Conservation (phyloP, 1,140 invertebrate genomes). For the Trinorchestia longiramus region DNA sequence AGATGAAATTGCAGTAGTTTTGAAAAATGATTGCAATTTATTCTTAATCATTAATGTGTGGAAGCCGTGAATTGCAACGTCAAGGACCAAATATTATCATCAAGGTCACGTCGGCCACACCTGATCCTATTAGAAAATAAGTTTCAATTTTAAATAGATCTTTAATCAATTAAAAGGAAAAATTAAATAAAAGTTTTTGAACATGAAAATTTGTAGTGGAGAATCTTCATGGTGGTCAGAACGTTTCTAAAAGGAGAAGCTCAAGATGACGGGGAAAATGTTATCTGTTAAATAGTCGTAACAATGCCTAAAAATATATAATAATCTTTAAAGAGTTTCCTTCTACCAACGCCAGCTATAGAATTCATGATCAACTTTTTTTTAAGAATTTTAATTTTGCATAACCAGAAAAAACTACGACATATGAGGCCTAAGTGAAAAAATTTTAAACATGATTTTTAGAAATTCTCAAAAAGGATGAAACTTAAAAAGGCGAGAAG, state of each 20-base stretch:
- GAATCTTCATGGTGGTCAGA: too few species aligned
- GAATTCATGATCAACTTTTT: neutral
- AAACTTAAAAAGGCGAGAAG: too few species aligned
- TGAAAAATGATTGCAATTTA: neutral
- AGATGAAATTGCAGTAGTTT: neutral
- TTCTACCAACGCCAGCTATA: neutral
- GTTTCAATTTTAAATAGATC: neutral
- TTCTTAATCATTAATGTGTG: too few species aligned
- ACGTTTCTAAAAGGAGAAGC: too few species aligned
- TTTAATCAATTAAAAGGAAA: neutral
- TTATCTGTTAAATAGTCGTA: too few species aligned
- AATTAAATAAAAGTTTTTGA: neutral
- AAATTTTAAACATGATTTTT: neutral
- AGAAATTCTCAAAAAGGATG: too few species aligned
- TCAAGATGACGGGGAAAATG: too few species aligned
- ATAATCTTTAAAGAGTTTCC: neutral
- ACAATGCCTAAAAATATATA: neutral
- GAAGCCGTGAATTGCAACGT: neutral
- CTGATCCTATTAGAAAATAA: neutral
- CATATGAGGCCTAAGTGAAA: neutral
- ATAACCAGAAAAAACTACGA: neutral
- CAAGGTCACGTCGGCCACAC: neutral
- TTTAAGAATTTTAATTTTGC: neutral
- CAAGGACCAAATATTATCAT: neutral
- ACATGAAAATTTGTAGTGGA: neutral